Conservation (phyloP, 2,888 invertebrate genomes). For the Ariolimax columbianus region DNA sequence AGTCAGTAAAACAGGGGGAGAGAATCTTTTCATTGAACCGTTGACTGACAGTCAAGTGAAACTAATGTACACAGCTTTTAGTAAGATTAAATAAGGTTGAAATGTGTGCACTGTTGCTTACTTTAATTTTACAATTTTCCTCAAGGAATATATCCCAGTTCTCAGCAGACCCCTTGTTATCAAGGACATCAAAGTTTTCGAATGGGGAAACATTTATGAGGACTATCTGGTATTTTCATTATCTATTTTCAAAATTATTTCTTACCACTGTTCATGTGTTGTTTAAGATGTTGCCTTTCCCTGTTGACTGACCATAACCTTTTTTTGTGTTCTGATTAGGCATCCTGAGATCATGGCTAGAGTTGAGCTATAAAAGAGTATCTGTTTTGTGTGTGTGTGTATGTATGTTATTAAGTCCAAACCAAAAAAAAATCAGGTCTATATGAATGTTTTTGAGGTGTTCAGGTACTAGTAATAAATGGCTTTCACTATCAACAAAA, state of each 20-base stretch:
- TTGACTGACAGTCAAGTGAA: no score
- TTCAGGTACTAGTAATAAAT: no score
- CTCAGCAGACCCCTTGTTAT: conserved; percentile 78
- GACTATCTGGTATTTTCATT: conserved; percentile 67
- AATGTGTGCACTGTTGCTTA: not conserved
- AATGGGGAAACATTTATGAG: conserved; percentile 73
- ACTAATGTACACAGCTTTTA: not conserved
- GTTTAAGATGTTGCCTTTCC: conserved; percentile 19
- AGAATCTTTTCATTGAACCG: no score
- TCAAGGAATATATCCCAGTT: conserved; percentile 79
- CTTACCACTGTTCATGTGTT: conserved; percentile 22
- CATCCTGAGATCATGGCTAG: not conserved
- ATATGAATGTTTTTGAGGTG: no score
- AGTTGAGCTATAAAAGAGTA: not conserved
- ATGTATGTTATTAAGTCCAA: no score
- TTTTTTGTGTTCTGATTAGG: not conserved
- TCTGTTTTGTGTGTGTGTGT: not conserved
- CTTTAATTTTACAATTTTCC: conserved; percentile 37
- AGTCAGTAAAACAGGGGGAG: no score
- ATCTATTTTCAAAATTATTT: not conserved
- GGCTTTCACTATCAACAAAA: no score
- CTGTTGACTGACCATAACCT: conserved; percentile 6
- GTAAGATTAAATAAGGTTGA: not conserved
- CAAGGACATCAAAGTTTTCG: conserved; percentile 68
- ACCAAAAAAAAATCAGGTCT: no score